Evolutionary conservation across 2,797 vertebrate genomes (phyloP).

Genomic region (Microctenopoma stevenorrisi): DNA sequence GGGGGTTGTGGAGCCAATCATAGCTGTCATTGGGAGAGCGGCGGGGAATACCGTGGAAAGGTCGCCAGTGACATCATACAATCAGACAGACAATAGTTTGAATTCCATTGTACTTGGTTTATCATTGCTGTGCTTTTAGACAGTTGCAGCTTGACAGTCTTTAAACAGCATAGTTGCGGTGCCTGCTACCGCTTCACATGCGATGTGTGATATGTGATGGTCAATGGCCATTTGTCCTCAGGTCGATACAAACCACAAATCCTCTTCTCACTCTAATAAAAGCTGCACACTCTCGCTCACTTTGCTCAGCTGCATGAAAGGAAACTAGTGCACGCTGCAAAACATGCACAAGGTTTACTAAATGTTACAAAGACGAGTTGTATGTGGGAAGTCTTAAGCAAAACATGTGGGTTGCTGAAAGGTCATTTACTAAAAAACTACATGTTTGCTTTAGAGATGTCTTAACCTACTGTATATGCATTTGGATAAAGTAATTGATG

Average conservation of each 20-base stretch:
- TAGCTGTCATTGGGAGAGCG: too few relatives aligned
- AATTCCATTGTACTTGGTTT: too few relatives aligned
- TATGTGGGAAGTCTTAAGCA: background rate
- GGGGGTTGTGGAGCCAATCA: too few relatives aligned
- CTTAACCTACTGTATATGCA: background rate
- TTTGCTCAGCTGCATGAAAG: constrained; percentile 20
- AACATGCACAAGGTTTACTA: constrained; percentile 1
- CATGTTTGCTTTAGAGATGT: background rate
- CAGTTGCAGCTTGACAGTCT: too few relatives aligned
- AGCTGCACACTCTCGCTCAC: constrained; percentile 14
- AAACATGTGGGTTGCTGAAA: background rate
- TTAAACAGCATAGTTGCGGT: background rate
- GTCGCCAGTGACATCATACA: too few relatives aligned
- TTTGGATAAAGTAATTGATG: constrained; percentile 2
- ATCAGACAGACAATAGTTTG: too few relatives aligned
- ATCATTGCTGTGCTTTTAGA: too few relatives aligned
- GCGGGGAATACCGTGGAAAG: too few relatives aligned
- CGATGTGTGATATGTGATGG: constrained; percentile 8
- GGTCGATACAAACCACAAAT: constrained; percentile 19
- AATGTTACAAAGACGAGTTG: background rate
- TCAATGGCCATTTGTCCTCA: constrained; percentile 12
- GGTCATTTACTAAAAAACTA: background rate
- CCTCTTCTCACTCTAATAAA: constrained; percentile 7
- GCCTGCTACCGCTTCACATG: background rate
- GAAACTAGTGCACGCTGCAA: background rate